Conservation (phyloP, 2,888 invertebrate genomes). For the Mesoligia furuncula region DNA sequence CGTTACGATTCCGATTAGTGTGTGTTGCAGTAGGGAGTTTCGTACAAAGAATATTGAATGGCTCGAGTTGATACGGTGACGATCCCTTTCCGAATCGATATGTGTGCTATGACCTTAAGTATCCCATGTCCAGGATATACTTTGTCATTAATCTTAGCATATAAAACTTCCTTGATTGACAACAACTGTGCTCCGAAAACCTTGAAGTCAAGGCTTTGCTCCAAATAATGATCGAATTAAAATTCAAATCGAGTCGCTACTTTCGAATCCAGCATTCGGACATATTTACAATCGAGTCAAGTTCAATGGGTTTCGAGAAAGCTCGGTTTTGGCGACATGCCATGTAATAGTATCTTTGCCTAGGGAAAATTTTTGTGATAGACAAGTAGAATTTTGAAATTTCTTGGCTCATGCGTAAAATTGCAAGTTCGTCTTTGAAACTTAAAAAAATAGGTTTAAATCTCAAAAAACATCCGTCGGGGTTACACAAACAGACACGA, state of each 20-base stretch:
- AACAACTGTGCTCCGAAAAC: slow-evolving; percentile 14
- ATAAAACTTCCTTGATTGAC: background rate
- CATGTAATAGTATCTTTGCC: slow-evolving; percentile 3
- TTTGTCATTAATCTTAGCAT: too few species aligned
- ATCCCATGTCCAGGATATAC: too few species aligned
- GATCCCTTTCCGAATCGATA: too few species aligned
- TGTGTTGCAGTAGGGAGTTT: too few species aligned
- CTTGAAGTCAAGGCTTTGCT: slow-evolving; percentile 23
- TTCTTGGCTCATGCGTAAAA: background rate
- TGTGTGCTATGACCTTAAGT: too few species aligned
- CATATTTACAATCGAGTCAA: slow-evolving; percentile 23
- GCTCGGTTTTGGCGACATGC: slow-evolving; percentile 21
- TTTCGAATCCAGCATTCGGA: slow-evolving; percentile 46
- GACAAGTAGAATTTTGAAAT: background rate
- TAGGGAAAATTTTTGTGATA: background rate
- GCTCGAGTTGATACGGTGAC: too few species aligned
- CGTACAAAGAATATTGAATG: too few species aligned
- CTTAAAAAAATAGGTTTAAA: too few species aligned
- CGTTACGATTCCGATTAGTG: too few species aligned
- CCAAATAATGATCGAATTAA: slow-evolving; percentile 39
- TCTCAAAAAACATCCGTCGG: too few species aligned
- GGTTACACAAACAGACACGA: too few species aligned
- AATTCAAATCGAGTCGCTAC: slow-evolving; percentile 42
- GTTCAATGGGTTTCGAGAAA: slow-evolving; percentile 50
- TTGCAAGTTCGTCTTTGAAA: too few species aligned